A percentile compares a stretch with the other conserved stretches of the same genome.
These are phyloP conservation scores for Hirtodrosophila cameraria DNA, from an alignment of 2,888 invertebrate genomes.

Conservation along the genomic window DNA sequence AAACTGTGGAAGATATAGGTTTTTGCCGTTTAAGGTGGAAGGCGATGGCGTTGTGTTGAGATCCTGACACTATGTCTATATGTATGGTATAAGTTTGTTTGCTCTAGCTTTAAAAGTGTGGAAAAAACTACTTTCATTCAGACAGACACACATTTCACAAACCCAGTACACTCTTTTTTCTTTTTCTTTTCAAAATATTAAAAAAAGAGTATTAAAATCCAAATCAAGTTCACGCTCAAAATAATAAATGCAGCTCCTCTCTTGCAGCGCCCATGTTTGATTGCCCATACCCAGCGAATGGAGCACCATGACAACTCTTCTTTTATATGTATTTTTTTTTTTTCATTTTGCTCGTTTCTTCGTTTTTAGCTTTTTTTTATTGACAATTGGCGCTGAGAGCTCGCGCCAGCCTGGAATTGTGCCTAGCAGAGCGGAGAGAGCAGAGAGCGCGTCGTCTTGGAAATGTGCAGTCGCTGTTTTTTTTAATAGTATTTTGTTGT, in stretches of 20 bases:
- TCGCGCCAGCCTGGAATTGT: slow-evolving; percentile 61
- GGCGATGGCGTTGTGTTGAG: too few species aligned
- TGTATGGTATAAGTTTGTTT: too few species aligned
- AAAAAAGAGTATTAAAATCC: too few species aligned
- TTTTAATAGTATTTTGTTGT: slow-evolving; percentile 6
- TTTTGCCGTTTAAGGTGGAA: too few species aligned
- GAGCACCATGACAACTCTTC: slow-evolving; percentile 74
- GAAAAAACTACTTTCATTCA: too few species aligned
- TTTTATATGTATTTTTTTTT: slow-evolving; percentile 11
- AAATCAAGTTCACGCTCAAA: neutral
- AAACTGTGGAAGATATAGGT: too few species aligned
- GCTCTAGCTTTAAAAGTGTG: too few species aligned
- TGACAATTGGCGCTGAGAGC: slow-evolving; percentile 41
- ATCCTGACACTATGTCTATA: too few species aligned
- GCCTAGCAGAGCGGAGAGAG: slow-evolving; percentile 37
- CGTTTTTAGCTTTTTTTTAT: slow-evolving; percentile 20
- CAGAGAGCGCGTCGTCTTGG: slow-evolving; percentile 43
- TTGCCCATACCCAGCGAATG: slow-evolving; percentile 7
- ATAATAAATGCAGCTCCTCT: neutral
- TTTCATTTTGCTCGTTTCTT: slow-evolving; percentile 14
- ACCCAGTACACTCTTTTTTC: too few species aligned
- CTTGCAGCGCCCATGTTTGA: slow-evolving; percentile 13
- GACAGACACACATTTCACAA: too few species aligned
- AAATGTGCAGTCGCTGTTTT: slow-evolving; percentile 49
- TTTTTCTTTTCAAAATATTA: too few species aligned